A percentile compares a stretch with the other conserved stretches of the same genome.
phyloP scores from a whole-genome alignment of 1,140 invertebrate genomes.

The Plectrocnemia conspersa region DNA sequence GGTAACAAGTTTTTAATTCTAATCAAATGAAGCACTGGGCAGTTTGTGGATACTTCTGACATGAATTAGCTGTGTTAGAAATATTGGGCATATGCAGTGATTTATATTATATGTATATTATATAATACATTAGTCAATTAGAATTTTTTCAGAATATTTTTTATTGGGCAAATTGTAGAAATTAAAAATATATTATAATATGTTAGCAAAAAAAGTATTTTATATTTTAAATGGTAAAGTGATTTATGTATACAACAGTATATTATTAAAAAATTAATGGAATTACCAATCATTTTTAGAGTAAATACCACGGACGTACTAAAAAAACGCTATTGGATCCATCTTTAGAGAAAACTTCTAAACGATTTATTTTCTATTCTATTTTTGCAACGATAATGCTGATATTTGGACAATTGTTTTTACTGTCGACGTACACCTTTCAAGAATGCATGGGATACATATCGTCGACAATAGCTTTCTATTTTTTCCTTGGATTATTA shows the following conservation, averaged over 20 bases:
- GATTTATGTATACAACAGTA: no score
- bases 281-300: no score
- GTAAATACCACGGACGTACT: constrained; percentile 10
- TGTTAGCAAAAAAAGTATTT: not conserved
- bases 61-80: no score
- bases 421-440: constrained; percentile 22
- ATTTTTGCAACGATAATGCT: not conserved
- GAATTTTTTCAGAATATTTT: no score
- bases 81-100: no score
- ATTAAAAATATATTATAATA: not conserved
- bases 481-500: constrained; percentile 15
- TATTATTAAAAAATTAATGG: no score
- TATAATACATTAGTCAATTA: no score
- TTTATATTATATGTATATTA: no score
- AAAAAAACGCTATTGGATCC: constrained; percentile 4
- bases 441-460: constrained; percentile 25
- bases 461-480: not conserved
- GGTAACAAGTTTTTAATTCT: no score
- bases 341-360: constrained; percentile 5
- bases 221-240: not conserved
- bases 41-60: no score
- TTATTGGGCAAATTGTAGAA: no score
- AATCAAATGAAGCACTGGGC: no score
- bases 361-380: constrained; percentile 14
- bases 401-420: constrained; percentile 22